Conservation (phyloP, 1,140 invertebrate genomes). For the Lordiphosa mommai region DNA sequence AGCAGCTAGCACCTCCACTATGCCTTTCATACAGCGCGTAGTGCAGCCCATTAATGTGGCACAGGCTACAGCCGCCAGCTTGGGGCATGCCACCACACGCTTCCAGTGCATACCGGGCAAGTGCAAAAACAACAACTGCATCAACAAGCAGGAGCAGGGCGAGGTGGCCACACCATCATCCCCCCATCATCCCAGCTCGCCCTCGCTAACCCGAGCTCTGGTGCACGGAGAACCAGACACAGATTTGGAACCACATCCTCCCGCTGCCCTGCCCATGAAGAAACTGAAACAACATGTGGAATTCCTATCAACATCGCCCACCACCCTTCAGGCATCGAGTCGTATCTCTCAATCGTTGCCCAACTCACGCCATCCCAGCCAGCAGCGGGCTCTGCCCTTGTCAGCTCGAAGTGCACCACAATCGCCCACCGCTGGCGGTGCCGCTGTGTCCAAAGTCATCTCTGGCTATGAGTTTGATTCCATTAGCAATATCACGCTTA, state of each 20-base stretch:
- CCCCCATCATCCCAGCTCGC: slow-evolving; percentile 17
- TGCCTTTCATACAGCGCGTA: slow-evolving; percentile 87
- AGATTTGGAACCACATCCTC: slow-evolving; percentile 40
- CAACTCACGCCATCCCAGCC: slow-evolving; percentile 58
- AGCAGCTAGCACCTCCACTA: slow-evolving; percentile 65
- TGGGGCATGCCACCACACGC: slow-evolving; percentile 64
- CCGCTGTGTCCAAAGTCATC: slow-evolving; percentile 38
- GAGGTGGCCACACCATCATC: slow-evolving; percentile 5
- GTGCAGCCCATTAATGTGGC: slow-evolving; percentile 86
- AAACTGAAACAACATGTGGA: slow-evolving; percentile 74
- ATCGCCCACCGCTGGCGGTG: slow-evolving; percentile 47
- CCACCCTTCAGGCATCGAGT: slow-evolving; percentile 10
- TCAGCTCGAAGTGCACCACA: slow-evolving; percentile 40
- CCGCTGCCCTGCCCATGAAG: slow-evolving; percentile 60
- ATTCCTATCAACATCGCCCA: slow-evolving; percentile 60
- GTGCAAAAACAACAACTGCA: slow-evolving; percentile 77
- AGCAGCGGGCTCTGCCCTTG: slow-evolving; percentile 42
- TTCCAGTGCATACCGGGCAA: slow-evolving; percentile 70
- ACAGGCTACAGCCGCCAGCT: slow-evolving; percentile 82
- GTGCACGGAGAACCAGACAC: slow-evolving; percentile 31
- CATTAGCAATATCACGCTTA: slow-evolving; percentile 88
- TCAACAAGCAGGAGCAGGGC: slow-evolving; percentile 56
- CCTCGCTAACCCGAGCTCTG: slow-evolving; percentile 30
- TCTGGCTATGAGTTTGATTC: slow-evolving; percentile 86
- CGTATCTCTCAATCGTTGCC: slow-evolving; percentile 58